Evolutionary conservation across 2,888 invertebrate genomes (phyloP).

Genomic region (Synergus umbraculus): DNA sequence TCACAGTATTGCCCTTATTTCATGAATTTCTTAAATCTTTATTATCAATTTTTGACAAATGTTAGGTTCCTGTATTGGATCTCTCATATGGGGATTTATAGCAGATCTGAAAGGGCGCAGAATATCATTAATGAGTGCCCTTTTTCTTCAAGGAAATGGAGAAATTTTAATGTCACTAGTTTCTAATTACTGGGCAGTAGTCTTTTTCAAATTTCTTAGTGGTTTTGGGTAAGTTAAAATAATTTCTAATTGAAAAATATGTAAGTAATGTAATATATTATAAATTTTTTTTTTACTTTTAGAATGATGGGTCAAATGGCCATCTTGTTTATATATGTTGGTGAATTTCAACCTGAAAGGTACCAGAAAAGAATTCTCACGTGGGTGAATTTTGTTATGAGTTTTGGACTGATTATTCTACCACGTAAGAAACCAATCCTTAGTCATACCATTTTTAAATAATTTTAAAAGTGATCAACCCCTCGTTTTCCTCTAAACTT

Average conservation of each 20-base stretch:
- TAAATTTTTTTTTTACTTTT: conserved; percentile 57
- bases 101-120: conserved; percentile 84
- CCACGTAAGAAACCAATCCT: conserved; percentile 79
- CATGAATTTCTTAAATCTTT: too few species aligned
- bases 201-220: conserved; percentile 82
- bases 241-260: conserved; percentile 53
- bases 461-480: not conserved
- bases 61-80: not conserved
- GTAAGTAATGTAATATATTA: not conserved
- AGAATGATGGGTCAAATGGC: conserved; percentile 89
- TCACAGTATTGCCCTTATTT: too few species aligned
- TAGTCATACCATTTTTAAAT: too few species aligned
- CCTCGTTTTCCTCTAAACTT: not conserved
- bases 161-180: conserved; percentile 81
- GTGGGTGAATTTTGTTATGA: conserved; percentile 92
- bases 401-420: conserved; percentile 84
- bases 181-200: conserved; percentile 80
- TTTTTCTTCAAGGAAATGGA: conserved; percentile 80
- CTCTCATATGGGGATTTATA: conserved; percentile 84
- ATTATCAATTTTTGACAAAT: too few species aligned
- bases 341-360: conserved; percentile 88
- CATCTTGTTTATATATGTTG: conserved; percentile 87
- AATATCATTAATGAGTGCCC: conserved; percentile 81
- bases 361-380: conserved; percentile 87
- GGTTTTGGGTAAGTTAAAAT: conserved; percentile 81